phyloP scores from a whole-genome alignment of 2,888 invertebrate species.

The Amorpha juglandis region DNA sequence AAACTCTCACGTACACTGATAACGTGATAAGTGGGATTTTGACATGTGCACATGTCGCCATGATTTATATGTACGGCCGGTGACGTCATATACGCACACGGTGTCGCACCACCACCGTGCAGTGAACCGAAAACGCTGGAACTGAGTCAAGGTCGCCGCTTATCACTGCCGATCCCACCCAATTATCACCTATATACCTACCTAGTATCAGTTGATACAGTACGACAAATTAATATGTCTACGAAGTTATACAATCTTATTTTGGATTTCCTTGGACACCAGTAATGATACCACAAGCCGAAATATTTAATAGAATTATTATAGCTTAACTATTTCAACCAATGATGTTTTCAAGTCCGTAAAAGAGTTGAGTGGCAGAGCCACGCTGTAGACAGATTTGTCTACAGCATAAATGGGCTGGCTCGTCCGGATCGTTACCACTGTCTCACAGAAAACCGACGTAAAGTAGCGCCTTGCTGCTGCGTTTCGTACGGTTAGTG shows the following conservation, averaged over 20 bases:
- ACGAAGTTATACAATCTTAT: background rate
- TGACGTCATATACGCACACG: background rate
- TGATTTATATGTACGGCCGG: background rate
- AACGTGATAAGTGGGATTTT: constrained; percentile 27
- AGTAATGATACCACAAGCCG: too few relatives aligned
- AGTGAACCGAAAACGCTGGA: constrained; percentile 1
- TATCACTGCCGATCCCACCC: constrained; percentile 3
- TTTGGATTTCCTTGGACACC: background rate
- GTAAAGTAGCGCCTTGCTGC: too few relatives aligned
- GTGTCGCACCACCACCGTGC: background rate
- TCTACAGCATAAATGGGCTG: too few relatives aligned
- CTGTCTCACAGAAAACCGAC: too few relatives aligned
- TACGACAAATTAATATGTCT: constrained; percentile 1
- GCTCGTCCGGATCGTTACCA: too few relatives aligned
- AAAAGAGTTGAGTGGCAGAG: too few relatives aligned
- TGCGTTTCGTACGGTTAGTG: too few relatives aligned
- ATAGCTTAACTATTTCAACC: too few relatives aligned
- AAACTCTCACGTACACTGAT: constrained; percentile 32
- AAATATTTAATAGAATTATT: too few relatives aligned
- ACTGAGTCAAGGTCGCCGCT: constrained; percentile 13
- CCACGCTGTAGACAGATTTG: too few relatives aligned
- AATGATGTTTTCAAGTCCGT: too few relatives aligned
- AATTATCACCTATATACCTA: background rate
- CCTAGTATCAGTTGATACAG: background rate
- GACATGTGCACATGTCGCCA: constrained; percentile 19